Evolutionary conservation across 2,888 invertebrate genomes (phyloP).

Genomic region (Lampropteryx suffumata): DNA sequence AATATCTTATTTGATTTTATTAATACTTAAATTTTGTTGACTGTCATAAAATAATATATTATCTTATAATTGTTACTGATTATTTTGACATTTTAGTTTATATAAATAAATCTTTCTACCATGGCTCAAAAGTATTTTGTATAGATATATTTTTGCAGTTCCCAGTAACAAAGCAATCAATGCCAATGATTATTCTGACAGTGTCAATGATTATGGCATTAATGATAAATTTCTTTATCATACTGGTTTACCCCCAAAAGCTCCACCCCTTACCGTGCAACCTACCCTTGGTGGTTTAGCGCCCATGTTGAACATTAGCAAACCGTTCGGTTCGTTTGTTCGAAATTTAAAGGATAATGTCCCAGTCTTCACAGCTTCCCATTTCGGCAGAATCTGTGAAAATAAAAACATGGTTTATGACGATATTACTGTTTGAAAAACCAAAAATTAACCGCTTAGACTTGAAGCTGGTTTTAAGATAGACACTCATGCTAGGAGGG

Average conservation of each 20-base stretch:
- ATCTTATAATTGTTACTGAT: no score
- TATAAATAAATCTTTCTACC: no score
- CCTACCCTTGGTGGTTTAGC: slow-evolving; percentile 89
- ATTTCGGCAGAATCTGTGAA: slow-evolving; percentile 91
- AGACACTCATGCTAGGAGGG: slow-evolving; percentile 28
- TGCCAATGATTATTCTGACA: slow-evolving; percentile 26
- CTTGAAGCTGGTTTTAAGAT: slow-evolving; percentile 21
- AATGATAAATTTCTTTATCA: slow-evolving; percentile 39
- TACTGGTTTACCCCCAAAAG: slow-evolving; percentile 72
- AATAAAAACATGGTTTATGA: slow-evolving; percentile 28
- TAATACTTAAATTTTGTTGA: no score
- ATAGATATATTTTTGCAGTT: slow-evolving; percentile 21
- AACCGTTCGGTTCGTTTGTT: slow-evolving; percentile 96
- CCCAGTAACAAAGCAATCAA: slow-evolving; percentile 31
- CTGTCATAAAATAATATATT: no score
- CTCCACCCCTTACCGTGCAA: slow-evolving; percentile 84
- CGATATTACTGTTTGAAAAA: background rate
- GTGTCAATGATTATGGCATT: slow-evolving; percentile 30
- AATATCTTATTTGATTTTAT: no score
- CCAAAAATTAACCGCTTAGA: slow-evolving; percentile 17
- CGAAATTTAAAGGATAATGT: slow-evolving; percentile 97
- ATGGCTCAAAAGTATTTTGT: no score
- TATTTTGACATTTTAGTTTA: no score
- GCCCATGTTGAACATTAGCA: slow-evolving; percentile 96
- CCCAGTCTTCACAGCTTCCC: slow-evolving; percentile 95